Evolutionary conservation across 2,797 vertebrate species (phyloP).

Genomic region (Psittacula derbiana): DNA sequence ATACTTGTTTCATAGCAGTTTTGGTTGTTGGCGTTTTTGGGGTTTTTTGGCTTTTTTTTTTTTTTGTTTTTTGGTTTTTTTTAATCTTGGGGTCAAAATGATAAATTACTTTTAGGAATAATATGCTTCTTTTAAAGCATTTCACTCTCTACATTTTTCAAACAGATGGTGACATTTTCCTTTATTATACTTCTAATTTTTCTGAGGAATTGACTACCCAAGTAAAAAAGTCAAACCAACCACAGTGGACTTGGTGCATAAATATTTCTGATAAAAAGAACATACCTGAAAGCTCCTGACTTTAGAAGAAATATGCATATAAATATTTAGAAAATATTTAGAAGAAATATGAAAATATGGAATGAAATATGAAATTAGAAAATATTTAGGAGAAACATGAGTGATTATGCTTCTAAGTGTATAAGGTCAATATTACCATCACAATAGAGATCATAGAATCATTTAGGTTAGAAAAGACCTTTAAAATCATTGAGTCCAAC

Average conservation of each 20-base stretch:
- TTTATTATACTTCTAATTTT: conserved; percentile 38
- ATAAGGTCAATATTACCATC: neutral
- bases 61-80: neutral
- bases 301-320: neutral
- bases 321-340: neutral
- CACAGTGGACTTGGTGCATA: neutral
- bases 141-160: conserved; percentile 6
- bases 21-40: neutral
- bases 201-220: conserved; percentile 42
- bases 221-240: conserved; percentile 55
- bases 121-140: neutral
- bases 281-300: neutral
- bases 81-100: conserved; percentile 23
- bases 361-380: neutral
- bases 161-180: conserved; percentile 69
- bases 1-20: neutral
- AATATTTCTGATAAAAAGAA: neutral
- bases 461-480: neutral
- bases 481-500: rapidly evolving
- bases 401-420: neutral
- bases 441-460: neutral
- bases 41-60: neutral
- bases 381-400: neutral
- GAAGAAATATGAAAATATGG: neutral
- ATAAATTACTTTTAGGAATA: neutral